phyloP scores from a whole-genome alignment of 2,888 invertebrate genomes.

The Oasisia sp. region DNA sequence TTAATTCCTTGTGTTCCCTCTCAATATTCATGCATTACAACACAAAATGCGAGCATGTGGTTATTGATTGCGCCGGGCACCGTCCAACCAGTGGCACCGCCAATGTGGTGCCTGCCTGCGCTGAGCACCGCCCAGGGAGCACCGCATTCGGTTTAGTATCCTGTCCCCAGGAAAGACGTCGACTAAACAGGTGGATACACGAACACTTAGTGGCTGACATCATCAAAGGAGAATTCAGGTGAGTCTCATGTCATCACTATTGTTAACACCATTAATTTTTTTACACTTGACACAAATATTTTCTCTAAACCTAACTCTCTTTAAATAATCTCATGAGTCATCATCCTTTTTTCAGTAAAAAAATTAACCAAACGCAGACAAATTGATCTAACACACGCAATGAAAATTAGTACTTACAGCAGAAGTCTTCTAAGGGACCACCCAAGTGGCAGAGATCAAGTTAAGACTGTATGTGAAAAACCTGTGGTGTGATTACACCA shows the following conservation, averaged over 20 bases:
- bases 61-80: neutral
- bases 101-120: neutral
- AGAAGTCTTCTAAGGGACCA: too few species aligned
- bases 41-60: neutral
- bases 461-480: too few species aligned
- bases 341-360: neutral
- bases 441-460: too few species aligned
- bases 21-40: conserved; percentile 13
- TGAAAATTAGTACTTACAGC: neutral
- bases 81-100: neutral
- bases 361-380: neutral
- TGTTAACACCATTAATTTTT: neutral
- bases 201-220: neutral
- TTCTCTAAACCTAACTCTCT: neutral
- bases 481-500: too few species aligned
- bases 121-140: neutral
- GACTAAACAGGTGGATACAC: neutral
- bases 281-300: neutral
- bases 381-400: neutral
- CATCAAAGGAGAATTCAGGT: neutral
- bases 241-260: neutral
- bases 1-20: neutral
- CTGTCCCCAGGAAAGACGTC: neutral
- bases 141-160: neutral
- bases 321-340: neutral